Evolutionary conservation across 1,140 invertebrate genomes (phyloP), one percentile per base, ranked within the genome.

Genomic region (Eumeta japonica): DNA sequence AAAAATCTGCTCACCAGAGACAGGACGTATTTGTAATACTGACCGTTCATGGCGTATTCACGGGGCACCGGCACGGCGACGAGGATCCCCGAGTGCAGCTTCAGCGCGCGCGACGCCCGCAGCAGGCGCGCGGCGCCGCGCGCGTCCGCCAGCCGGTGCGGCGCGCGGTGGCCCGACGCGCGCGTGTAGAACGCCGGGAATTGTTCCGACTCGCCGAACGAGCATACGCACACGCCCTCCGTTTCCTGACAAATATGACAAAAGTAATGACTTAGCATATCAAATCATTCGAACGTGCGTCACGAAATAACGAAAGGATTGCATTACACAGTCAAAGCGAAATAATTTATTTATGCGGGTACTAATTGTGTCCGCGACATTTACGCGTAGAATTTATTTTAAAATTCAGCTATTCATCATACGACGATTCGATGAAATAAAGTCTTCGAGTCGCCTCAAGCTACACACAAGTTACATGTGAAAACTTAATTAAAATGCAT

Each of bases 111-210:
- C 20, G 84, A 74, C 3, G 73, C 54, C 20, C 77, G 70, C 30
- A 96, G 76, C 13, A 96, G 60, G 30, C 67, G 41, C 2, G 92
- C 92, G 0, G 90, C 90, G 36, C 89, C 79, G n/a, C 44, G 15
- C 0, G 83, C 61, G 35, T 71, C 65, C 0, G 62, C 33, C 1
- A 92, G 77, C 55, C 79, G 79, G 52, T 88, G 85, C 1, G 91
- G 90, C 3, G 89, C 81, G 41, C 75, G 55, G 60, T 79, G 77
- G 13, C 86, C 83, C 52, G 87, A 88, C 45, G 82, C 70, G 18
- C 79, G 52, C 1, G 84, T 84, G 66, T 95, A 98, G 76, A 99
- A 99, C 24, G 93, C 90, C 5, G 96, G 96, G 62, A 94, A 92
- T 2, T 75, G 62, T 3, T 52, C 24, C 0, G 70, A 73, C 2